phyloP scores from a whole-genome alignment of 2,113 vertebrate genomes.

The Cephalopholis sonnerati region DNA sequence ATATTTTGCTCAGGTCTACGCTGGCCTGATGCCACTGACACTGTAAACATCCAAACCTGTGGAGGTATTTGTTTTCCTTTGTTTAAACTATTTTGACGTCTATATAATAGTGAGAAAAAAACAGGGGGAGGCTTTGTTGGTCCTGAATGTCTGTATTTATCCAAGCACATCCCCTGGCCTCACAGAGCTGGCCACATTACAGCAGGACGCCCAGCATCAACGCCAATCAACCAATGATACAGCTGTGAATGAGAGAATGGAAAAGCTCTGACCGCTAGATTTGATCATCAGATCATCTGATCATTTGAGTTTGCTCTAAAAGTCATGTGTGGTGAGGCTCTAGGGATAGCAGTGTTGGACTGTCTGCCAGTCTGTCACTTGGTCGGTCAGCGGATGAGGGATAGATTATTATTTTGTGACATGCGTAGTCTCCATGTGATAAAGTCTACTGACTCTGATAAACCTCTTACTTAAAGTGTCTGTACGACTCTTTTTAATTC shows the following conservation, averaged over 20 bases:
- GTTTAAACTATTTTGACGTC: slow-evolving; percentile 86
- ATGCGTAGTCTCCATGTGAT: too few species aligned
- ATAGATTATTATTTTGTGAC: not conserved
- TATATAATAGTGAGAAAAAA: slow-evolving; percentile 84
- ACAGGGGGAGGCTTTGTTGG: slow-evolving; percentile 68
- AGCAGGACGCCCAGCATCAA: slow-evolving; percentile 45
- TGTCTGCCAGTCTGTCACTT: too few species aligned
- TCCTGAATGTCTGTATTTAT: slow-evolving; percentile 82
- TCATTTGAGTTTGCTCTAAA: not conserved
- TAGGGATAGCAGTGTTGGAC: too few species aligned
- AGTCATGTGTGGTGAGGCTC: too few species aligned
- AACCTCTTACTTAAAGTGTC: too few species aligned
- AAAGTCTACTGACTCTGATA: too few species aligned
- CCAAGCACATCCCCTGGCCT: slow-evolving; percentile 79
- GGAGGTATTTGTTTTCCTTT: slow-evolving; percentile 84
- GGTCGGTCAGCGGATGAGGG: too few species aligned
- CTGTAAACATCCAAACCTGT: slow-evolving; percentile 84
- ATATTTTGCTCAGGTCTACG: slow-evolving; percentile 69
- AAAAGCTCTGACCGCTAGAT: slow-evolving; percentile 25
- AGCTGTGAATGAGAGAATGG: slow-evolving; percentile 14
- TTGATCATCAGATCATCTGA: slow-evolving; percentile 18
- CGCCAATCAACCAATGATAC: slow-evolving; percentile 51
- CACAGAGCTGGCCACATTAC: slow-evolving; percentile 60
- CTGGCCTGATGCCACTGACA: slow-evolving; percentile 78
- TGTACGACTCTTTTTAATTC: too few species aligned